Evolutionary conservation across 1,140 invertebrate species (phyloP), one percentile per base, ranked within the genome.

Genomic region (Holcopasites calliopsidis): DNA sequence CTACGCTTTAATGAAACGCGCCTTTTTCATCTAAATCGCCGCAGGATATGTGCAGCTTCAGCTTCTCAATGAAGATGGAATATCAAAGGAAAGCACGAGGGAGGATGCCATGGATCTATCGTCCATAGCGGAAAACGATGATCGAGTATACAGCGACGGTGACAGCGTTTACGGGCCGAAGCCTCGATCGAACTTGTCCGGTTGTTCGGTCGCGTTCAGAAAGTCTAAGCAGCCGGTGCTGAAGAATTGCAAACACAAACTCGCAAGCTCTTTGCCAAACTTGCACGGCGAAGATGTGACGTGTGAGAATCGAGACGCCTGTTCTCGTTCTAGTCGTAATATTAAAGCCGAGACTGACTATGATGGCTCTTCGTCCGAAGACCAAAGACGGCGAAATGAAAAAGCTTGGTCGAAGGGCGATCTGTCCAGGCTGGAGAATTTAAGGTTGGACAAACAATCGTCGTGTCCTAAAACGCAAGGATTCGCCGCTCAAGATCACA

Each of bases 11-110:
- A 40, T 40, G 44, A 18, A 47, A 47, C n/a, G n/a, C n/a, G n/a
- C n/a, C 58, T 31, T 49, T 49, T 21, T 5, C 6, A 4, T 61
- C 69, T 89, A 2, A 75, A 72, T 88, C 57, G 26, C 3, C 85
- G 8, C 26, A 94, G 93, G 93, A n/a, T 94, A 92, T 65, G 91
- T 93, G 3, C 92, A 92, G 71, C 87, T 94, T 18, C 92, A 91
- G 72, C 89, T 92, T 75, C 76, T 93, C 54, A 92, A 93, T 75
- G 90, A 93, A 23, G 86, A 91, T 13, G 70, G 77, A 0, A 61
- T 74, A 2, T 11, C 33, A 66, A 91, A 90, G 77, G 92, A 90
- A 40, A 84, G 79, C 0, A 61, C 86, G 8, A 86, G 81, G 0
- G 88, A 90, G 76, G 89, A 91, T 1, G 42, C 83, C 7, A 28